phyloP scores from a whole-genome alignment of 2,113 vertebrate species.

The Chaetorhynchus papuensis region DNA sequence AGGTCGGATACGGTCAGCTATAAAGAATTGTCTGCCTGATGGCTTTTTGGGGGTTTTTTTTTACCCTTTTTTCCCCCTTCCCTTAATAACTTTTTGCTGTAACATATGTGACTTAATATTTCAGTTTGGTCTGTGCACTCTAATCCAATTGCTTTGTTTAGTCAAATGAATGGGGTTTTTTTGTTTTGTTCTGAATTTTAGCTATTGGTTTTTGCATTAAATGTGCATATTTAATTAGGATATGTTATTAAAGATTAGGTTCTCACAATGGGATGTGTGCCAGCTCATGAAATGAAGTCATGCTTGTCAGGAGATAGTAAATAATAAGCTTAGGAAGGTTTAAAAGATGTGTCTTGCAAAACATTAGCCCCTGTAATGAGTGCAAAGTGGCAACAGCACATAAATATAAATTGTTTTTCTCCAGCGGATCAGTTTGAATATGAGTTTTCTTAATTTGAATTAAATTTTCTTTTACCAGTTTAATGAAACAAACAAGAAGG shows the following conservation, averaged over 20 bases:
- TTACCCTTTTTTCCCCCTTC: not conserved
- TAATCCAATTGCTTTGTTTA: slow-evolving; percentile 30
- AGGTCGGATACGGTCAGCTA: not conserved
- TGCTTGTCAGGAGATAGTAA: slow-evolving; percentile 44
- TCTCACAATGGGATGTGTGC: slow-evolving; percentile 9
- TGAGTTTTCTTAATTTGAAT: slow-evolving; percentile 39
- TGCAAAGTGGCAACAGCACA: slow-evolving; percentile 24
- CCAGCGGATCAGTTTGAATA: not conserved
- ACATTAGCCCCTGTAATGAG: slow-evolving; percentile 37
- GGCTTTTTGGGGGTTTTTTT: not conserved
- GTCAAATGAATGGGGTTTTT: not conserved
- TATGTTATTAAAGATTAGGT: slow-evolving; percentile 48
- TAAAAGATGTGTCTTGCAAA: slow-evolving; percentile 53
- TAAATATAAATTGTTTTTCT: slow-evolving; percentile 37
- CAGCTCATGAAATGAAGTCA: slow-evolving; percentile 42
- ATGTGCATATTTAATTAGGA: slow-evolving; percentile 24
- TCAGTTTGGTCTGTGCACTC: not conserved
- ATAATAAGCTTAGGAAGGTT: slow-evolving; percentile 56
- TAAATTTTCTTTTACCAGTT: slow-evolving; percentile 7
- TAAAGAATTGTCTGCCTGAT: not conserved
- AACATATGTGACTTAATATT: slow-evolving; percentile 7
- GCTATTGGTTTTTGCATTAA: slow-evolving; percentile 9
- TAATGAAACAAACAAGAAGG: slow-evolving; percentile 29
- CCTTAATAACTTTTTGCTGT: not conserved
- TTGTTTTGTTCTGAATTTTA: not conserved